Conservation (phyloP, 2,797 vertebrate genomes). For the Scomberomorus guttatus region DNA sequence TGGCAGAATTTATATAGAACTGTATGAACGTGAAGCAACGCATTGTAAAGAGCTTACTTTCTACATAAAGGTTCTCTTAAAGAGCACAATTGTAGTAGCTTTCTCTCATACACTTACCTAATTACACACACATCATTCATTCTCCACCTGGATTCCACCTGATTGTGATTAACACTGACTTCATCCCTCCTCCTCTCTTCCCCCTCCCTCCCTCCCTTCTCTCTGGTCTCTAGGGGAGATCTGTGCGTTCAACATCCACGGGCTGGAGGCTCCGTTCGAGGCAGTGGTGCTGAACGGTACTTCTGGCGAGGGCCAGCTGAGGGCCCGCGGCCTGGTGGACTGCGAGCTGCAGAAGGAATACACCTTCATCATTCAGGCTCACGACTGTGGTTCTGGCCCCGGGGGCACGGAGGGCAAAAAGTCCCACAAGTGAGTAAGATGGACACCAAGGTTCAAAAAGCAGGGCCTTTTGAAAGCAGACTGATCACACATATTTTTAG, state of each 20-base stretch:
- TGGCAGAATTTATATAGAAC: too few relatives aligned
- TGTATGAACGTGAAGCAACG: too few relatives aligned
- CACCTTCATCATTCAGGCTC: conserved; percentile 97
- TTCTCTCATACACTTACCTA: neutral
- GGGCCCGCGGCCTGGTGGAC: conserved; percentile 91
- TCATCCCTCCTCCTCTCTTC: neutral
- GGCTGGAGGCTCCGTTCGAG: conserved; percentile 93
- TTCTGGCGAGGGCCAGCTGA: conserved; percentile 94
- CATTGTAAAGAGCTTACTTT: neutral
- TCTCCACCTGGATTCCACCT: conserved; percentile 3
- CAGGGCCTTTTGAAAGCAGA: neutral
- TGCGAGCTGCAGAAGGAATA: conserved; percentile 97
- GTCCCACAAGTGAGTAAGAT: conserved; percentile 95
- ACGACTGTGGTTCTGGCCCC: conserved; percentile 93
- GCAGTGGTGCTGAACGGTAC: conserved; percentile 96
- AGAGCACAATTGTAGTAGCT: neutral
- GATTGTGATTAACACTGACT: conserved; percentile 43
- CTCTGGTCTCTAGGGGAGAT: conserved; percentile 89
- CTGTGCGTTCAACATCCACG: conserved; percentile 96
- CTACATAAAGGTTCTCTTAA: neutral
- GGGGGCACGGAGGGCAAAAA: conserved; percentile 92
- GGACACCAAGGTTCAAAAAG: neutral
- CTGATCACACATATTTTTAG: too few relatives aligned
- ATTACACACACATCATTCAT: neutral
- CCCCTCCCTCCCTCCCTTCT: neutral